A percentile compares a stretch with the other conserved stretches of the same genome.
Conservation (phyloP, 2,888 invertebrate species). For the Antitype chi region DNA sequence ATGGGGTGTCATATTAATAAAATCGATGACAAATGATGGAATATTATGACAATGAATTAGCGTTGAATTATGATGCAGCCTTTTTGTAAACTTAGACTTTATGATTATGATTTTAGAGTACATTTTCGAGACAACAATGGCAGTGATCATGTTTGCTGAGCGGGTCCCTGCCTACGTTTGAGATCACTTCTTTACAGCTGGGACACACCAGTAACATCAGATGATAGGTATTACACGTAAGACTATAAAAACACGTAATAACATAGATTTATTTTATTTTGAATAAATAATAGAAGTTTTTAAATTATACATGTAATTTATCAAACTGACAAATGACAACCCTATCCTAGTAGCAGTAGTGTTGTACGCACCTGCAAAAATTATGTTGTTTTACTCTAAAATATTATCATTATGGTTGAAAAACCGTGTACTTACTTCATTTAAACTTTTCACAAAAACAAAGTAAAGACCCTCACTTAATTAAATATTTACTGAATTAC, state of each 20-base stretch:
- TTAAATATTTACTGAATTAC: constrained; percentile 51
- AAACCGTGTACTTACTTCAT: not conserved
- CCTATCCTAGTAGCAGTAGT: constrained; percentile 38
- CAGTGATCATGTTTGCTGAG: constrained; percentile 77
- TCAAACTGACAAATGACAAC: constrained; percentile 35
- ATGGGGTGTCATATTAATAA: constrained; percentile 59
- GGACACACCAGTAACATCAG: constrained; percentile 71
- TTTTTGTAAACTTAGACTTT: constrained; percentile 71
- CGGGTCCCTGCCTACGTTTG: constrained; percentile 78
- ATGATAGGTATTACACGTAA: constrained; percentile 66
- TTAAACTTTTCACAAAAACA: constrained; percentile 10
- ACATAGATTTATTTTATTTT: constrained; percentile 58
- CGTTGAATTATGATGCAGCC: constrained; percentile 68
- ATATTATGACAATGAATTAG: constrained; percentile 63
- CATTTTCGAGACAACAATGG: constrained; percentile 79
- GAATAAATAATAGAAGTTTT: constrained; percentile 65
- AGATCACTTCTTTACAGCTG: constrained; percentile 86
- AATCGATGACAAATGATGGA: constrained; percentile 62
- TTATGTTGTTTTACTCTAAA: not conserved
- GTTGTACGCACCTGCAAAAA: constrained; percentile 8
- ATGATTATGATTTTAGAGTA: constrained; percentile 67
- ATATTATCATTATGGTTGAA: not conserved
- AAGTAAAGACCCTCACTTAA: constrained; percentile 20
- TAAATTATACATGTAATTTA: constrained; percentile 31
- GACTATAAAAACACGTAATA: constrained; percentile 69